Conservation (phyloP, 2,888 invertebrate genomes). For the Limnephilus marmoratus region DNA sequence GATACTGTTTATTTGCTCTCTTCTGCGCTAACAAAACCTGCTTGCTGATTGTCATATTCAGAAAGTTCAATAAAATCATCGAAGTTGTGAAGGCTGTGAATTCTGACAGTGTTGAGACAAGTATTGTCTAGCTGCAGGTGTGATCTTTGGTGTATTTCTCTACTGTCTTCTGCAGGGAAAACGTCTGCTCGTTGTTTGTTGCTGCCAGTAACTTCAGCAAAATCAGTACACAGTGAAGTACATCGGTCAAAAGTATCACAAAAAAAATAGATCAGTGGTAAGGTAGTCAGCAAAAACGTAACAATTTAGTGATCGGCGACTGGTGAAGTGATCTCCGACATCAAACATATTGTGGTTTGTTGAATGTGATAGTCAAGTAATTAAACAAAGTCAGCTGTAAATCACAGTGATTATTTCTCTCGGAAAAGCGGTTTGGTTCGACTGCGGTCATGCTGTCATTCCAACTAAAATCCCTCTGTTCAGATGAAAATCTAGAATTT, state of each 20-base stretch:
- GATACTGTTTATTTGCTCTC: background rate
- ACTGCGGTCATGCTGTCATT: background rate
- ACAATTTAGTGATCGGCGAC: background rate
- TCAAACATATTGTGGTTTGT: background rate
- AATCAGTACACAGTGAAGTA: no score
- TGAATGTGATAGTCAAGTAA: background rate
- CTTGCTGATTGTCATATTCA: background rate
- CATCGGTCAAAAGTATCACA: no score
- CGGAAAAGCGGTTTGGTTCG: background rate
- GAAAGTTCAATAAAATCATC: background rate
- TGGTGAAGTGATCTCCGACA: background rate
- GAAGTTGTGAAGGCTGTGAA: no score
- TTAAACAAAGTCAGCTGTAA: background rate
- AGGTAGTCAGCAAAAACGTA: background rate
- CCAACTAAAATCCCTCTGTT: background rate
- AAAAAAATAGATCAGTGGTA: background rate
- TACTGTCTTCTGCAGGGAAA: no score
- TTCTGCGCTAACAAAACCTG: background rate
- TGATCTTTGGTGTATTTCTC: no score
- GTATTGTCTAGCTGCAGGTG: no score
- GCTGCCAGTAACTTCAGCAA: no score
- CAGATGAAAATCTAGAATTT: background rate
- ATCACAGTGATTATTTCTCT: background rate
- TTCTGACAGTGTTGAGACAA: no score
- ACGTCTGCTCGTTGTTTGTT: no score